Evolutionary conservation across 2,888 invertebrate genomes (phyloP).

Genomic region (Syrista parreyssii): DNA sequence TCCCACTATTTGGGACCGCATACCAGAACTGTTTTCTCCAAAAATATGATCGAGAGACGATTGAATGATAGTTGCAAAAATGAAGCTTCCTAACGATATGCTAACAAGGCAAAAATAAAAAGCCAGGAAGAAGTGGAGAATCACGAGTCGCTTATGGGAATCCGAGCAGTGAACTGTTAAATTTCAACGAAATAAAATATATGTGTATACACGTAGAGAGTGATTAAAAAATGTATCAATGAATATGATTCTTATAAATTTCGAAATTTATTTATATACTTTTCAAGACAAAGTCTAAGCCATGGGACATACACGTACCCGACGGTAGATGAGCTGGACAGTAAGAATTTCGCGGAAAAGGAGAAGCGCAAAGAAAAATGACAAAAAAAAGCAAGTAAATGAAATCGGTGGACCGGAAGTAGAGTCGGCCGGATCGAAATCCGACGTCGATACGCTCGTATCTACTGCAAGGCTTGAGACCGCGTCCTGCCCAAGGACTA

Average conservation of each 20-base stretch:
- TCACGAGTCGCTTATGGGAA: too few species aligned
- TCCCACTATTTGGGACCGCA: background rate
- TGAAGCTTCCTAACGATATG: background rate
- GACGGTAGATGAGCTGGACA: background rate
- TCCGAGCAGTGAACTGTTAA: too few species aligned
- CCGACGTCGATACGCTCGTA: background rate
- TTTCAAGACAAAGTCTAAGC: background rate
- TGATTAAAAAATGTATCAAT: background rate
- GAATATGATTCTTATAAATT: background rate
- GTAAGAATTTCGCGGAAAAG: too few species aligned
- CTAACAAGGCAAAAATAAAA: background rate
- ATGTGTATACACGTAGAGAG: too few species aligned
- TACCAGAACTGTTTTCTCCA: background rate
- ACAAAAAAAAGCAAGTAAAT: background rate
- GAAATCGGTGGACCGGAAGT: background rate
- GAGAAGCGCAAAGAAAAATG: too few species aligned
- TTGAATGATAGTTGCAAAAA: background rate
- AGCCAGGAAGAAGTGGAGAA: background rate
- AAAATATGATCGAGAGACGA: background rate
- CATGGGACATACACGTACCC: background rate
- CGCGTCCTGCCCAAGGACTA: background rate
- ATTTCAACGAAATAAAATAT: too few species aligned
- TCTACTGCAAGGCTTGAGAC: background rate
- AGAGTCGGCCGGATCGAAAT: background rate
- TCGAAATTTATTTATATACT: background rate